Conservation (phyloP, 2,797 vertebrate genomes). For the Lithobates sylvaticus region DNA sequence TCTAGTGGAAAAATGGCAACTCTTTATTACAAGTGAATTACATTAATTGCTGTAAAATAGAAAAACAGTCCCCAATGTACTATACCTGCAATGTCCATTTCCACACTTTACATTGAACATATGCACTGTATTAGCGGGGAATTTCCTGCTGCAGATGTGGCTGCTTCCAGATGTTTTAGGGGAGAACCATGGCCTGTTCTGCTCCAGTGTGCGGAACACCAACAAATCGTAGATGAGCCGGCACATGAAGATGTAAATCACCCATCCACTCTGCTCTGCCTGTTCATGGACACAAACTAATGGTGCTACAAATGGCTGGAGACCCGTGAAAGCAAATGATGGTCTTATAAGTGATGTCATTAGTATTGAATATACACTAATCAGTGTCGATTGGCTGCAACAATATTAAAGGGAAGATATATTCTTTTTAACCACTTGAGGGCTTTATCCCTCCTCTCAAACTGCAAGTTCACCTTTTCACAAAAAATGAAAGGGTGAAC, state of each 20-base stretch:
- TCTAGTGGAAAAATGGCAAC: not conserved
- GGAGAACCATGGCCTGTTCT: not conserved
- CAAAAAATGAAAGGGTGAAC: too few species aligned
- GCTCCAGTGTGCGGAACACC: slow-evolving; percentile 13
- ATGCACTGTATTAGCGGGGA: slow-evolving; percentile 26
- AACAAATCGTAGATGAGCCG: not conserved
- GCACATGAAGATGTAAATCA: slow-evolving; percentile 22
- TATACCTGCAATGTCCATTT: slow-evolving; percentile 10
- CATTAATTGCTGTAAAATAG: slow-evolving; percentile 9
- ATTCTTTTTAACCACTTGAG: not conserved
- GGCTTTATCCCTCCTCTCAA: too few species aligned
- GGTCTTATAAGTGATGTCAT: not conserved
- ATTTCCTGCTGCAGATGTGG: slow-evolving; percentile 36
- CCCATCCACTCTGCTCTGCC: not conserved
- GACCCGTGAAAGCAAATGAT: not conserved
- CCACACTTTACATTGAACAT: slow-evolving; percentile 14
- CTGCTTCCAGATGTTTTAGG: slow-evolving; percentile 35
- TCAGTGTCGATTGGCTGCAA: not conserved
- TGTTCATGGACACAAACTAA: not conserved
- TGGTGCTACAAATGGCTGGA: not conserved
- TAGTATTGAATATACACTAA: not conserved
- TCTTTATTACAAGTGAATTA: not conserved
- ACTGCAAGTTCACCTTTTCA: too few species aligned
- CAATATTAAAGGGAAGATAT: not conserved
- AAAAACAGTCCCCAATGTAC: not conserved